Conservation (phyloP, 2,113 vertebrate species). For the Pycnonotus jocosus region DNA sequence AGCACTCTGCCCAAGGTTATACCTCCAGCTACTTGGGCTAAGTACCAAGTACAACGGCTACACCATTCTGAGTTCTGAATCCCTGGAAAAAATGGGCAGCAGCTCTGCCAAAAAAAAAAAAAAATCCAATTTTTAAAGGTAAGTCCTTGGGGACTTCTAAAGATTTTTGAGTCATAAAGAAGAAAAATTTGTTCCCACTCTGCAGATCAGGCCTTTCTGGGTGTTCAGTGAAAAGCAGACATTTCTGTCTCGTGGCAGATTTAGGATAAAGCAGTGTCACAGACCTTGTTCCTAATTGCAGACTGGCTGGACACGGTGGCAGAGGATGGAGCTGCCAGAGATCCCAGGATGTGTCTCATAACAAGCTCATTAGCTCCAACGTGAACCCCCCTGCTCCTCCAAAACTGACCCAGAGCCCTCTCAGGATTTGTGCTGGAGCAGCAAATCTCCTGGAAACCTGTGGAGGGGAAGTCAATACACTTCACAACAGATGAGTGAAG, state of each 20-base stretch:
- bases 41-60: too few relatives aligned
- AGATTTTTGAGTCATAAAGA: background rate
- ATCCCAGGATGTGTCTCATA: background rate
- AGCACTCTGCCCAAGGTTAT: background rate
- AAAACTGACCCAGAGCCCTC: background rate
- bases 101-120: background rate
- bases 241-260: background rate
- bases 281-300: constrained; percentile 39
- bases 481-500: background rate
- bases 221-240: background rate
- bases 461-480: background rate
- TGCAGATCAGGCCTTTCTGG: background rate
- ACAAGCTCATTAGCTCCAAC: constrained; percentile 45
- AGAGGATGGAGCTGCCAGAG: background rate
- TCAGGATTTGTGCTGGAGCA: background rate
- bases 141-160: background rate
- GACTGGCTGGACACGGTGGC: background rate
- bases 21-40: background rate
- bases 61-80: background rate
- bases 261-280: background rate
- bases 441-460: background rate
- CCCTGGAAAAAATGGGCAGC: background rate
- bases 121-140: background rate
- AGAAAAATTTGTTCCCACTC: background rate
- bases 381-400: background rate